A percentile compares a stretch with the other conserved stretches of the same genome.
These are phyloP conservation scores for Thumatha senex DNA, from an alignment of 2,888 invertebrate genomes.

Conservation along the genomic window DNA sequence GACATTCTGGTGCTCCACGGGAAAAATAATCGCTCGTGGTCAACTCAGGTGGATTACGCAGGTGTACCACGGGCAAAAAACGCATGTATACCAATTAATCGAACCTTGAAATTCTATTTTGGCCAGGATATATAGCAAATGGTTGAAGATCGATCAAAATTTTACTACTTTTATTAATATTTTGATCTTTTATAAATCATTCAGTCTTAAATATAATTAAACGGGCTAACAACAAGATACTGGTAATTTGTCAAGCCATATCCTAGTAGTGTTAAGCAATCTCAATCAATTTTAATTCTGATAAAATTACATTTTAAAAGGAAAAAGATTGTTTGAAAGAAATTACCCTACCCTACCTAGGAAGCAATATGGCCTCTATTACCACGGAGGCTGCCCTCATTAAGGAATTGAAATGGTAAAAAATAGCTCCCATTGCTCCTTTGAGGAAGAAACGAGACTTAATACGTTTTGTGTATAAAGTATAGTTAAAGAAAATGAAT, in stretches of 20 bases:
- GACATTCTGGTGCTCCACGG: too few relatives aligned
- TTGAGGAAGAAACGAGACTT: constrained; percentile 19
- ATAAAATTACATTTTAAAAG: not conserved
- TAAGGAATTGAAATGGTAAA: constrained; percentile 13
- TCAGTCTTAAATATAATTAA: not conserved
- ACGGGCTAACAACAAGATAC: not conserved
- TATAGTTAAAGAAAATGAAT: not conserved
- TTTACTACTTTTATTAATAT: too few relatives aligned
- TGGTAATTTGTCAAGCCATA: not conserved
- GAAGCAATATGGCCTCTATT: constrained; percentile 25
- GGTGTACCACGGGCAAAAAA: too few relatives aligned
- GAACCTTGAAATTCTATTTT: too few relatives aligned
- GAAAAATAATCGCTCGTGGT: too few relatives aligned
- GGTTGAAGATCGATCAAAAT: too few relatives aligned
- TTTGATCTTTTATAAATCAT: too few relatives aligned
- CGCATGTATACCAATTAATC: too few relatives aligned
- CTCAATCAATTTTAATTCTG: not conserved
- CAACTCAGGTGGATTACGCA: too few relatives aligned
- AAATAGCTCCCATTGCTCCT: constrained; percentile 20
- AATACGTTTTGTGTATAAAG: constrained; percentile 8
- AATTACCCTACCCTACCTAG: constrained; percentile 15
- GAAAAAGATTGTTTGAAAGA: constrained; percentile 11
- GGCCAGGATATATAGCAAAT: too few relatives aligned
- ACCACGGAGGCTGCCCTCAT: constrained; percentile 16
- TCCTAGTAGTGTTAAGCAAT: not conserved